phyloP scores from a whole-genome alignment of 2,888 invertebrate genomes.

The Aporophyla lueneburgensis region DNA sequence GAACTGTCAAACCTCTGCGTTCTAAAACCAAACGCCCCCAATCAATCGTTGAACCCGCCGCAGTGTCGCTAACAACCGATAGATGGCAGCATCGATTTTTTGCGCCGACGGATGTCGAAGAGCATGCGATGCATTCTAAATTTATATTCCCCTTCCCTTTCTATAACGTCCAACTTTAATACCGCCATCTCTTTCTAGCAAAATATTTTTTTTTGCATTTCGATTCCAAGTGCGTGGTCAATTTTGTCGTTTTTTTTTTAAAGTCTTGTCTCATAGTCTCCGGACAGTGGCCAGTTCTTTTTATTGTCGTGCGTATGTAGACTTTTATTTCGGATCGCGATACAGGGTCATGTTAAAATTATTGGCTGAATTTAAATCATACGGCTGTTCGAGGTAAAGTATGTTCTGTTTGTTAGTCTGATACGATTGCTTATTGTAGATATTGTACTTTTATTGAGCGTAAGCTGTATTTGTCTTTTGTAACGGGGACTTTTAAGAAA shows the following conservation, averaged over 20 bases:
- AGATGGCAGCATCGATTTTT: slow-evolving; percentile 87
- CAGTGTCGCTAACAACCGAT: slow-evolving; percentile 81
- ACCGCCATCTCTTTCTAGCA: slow-evolving; percentile 80
- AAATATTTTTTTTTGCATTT: slow-evolving; percentile 89
- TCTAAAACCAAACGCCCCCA: slow-evolving; percentile 55
- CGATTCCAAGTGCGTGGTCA: slow-evolving; percentile 88
- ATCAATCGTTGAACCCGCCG: slow-evolving; percentile 64
- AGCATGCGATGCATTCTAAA: slow-evolving; percentile 90
- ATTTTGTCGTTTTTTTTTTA: slow-evolving; percentile 87
- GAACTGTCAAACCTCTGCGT: slow-evolving; percentile 29
- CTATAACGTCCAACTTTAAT: slow-evolving; percentile 75
- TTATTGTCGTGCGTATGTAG: slow-evolving; percentile 76
- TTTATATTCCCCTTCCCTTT: slow-evolving; percentile 83
- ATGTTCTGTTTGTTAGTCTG: slow-evolving; percentile 53
- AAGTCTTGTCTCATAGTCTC: slow-evolving; percentile 80
- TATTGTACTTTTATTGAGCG: slow-evolving; percentile 59
- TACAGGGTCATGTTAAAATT: slow-evolving; percentile 69
- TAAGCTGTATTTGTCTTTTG: slow-evolving; percentile 41
- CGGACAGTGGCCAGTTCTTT: slow-evolving; percentile 79
- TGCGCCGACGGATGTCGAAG: slow-evolving; percentile 88
- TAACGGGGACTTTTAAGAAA: background rate
- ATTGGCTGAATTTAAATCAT: slow-evolving; percentile 71
- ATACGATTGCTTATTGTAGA: slow-evolving; percentile 55
- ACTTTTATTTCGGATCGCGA: slow-evolving; percentile 70
- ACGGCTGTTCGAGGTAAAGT: slow-evolving; percentile 49